Conservation (phyloP, 2,113 vertebrate genomes). For the Sardina pilchardus region DNA sequence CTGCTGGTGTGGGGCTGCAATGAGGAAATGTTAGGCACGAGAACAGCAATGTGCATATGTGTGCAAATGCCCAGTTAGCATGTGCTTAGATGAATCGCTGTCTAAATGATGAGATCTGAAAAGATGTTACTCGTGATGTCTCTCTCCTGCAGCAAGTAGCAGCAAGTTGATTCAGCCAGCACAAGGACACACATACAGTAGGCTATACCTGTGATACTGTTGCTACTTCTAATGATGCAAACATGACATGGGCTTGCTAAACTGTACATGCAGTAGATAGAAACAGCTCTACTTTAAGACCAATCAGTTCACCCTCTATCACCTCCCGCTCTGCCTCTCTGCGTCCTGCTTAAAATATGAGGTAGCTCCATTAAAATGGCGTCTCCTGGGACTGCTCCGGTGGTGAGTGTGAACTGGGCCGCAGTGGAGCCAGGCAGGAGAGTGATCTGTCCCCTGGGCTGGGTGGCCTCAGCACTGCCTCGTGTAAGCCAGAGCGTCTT, state of each 20-base stretch:
- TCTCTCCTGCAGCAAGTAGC: background rate
- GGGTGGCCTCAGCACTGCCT: background rate
- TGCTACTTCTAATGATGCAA: background rate
- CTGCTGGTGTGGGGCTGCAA: background rate
- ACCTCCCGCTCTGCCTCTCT: background rate
- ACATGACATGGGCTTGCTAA: too few species aligned
- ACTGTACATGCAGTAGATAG: background rate
- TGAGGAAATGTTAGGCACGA: background rate
- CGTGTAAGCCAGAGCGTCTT: constrained; percentile 29
- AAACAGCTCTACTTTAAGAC: background rate
- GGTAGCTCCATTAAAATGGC: background rate
- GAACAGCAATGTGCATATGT: background rate
- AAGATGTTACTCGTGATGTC: background rate
- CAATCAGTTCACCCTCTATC: background rate
- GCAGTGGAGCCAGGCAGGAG: background rate
- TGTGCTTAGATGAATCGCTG: background rate
- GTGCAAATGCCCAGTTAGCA: background rate
- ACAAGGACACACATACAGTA: background rate
- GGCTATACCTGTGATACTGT: background rate
- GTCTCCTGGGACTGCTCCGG: background rate
- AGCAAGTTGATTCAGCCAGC: background rate
- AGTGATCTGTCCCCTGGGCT: background rate
- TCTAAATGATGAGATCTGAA: background rate
- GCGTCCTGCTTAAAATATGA: background rate
- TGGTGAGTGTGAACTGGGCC: background rate